phyloP scores from a whole-genome alignment of 2,113 vertebrate genomes.

The Passerina amoena region DNA sequence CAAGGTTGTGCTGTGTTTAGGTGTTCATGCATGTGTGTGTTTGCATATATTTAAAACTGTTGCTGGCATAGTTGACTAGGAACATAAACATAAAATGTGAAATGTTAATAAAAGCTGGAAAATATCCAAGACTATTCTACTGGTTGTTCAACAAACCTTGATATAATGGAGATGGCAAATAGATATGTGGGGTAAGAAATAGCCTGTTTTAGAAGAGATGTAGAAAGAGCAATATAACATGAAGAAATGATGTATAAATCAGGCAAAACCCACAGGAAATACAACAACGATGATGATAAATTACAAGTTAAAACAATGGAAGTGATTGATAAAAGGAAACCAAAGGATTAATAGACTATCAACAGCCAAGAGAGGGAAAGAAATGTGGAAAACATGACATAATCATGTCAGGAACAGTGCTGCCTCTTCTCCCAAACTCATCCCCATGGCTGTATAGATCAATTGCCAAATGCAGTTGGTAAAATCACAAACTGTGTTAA shows the following conservation, averaged over 20 bases:
- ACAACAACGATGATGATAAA: background rate
- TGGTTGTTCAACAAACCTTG: background rate
- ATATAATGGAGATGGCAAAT: background rate
- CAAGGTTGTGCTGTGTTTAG: background rate
- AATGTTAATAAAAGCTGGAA: slow-evolving; percentile 13
- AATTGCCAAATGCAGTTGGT: background rate
- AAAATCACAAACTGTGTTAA: background rate
- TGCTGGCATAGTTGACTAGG: background rate
- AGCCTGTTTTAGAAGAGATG: background rate
- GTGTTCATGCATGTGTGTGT: background rate
- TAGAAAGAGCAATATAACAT: background rate
- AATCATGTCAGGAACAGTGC: background rate
- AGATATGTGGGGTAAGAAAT: background rate
- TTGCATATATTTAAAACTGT: background rate
- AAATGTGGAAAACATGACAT: background rate
- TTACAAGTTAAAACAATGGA: slow-evolving; percentile 7
- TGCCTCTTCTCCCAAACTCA: background rate
- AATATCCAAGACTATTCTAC: background rate
- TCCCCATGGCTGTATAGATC: background rate
- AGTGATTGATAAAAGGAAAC: slow-evolving; percentile 11
- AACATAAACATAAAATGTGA: background rate
- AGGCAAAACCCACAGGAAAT: background rate
- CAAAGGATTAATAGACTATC: slow-evolving; percentile 1
- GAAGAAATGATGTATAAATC: background rate
- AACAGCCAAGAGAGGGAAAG: background rate